Evolutionary conservation across 1,140 invertebrate genomes (phyloP).

Genomic region (Andricus grossulariae): DNA sequence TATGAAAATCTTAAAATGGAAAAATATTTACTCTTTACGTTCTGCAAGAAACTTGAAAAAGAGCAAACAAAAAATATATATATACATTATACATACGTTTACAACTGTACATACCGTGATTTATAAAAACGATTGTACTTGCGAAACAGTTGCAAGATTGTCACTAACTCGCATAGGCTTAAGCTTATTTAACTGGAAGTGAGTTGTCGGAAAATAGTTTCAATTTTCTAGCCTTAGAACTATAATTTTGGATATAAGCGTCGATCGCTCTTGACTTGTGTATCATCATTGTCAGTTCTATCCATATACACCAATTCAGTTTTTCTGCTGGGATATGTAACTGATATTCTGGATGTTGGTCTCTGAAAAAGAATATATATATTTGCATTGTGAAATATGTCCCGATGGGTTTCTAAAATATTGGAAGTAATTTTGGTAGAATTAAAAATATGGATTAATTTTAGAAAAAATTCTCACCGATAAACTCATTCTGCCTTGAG

Average conservation of each 20-base stretch:
- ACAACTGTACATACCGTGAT: too few species aligned
- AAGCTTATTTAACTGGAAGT: not conserved
- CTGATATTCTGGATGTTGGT: conserved; percentile 9
- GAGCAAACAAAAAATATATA: too few species aligned
- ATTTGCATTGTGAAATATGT: not conserved
- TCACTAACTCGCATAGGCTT: not conserved
- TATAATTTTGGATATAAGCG: conserved; percentile 60
- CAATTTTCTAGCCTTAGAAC: not conserved
- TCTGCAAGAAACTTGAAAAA: not conserved
- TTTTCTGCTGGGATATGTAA: conserved; percentile 51
- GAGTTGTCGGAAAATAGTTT: conserved; percentile 10
- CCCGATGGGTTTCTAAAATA: not conserved
- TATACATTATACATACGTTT: too few species aligned
- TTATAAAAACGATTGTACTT: too few species aligned
- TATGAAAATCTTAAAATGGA: not conserved
- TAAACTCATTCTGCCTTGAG: conserved; percentile 34
- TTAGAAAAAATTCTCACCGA: not conserved
- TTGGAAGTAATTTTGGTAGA: not conserved
- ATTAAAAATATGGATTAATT: too few species aligned
- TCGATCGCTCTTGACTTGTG: conserved; percentile 61
- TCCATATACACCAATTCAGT: conserved; percentile 68
- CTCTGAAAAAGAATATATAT: not conserved
- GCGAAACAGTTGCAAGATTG: not conserved
- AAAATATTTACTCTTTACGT: not conserved
- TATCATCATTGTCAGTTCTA: conserved; percentile 58